Base-by-base conservation (phyloP, 2,888 invertebrate genomes). In the Drosophila nr. perissopoda region DNA sequence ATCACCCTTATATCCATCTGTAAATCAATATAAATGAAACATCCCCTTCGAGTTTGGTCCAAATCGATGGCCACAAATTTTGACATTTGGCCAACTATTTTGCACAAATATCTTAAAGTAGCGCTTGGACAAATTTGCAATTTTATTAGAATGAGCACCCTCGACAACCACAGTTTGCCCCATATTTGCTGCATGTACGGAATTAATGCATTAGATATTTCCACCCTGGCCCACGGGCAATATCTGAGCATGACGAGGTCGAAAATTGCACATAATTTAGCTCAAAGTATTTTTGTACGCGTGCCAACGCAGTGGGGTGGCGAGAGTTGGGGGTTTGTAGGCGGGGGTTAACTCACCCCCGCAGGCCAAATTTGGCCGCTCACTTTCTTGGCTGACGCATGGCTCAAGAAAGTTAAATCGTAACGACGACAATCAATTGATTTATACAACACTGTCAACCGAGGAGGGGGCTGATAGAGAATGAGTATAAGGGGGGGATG, bases 161-260 rank as follows among this genome's bases (percentile, higher is more conserved):
- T 3, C 31, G 6, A 5, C 31, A 34, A n/a, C 29, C 27, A 27
- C 33, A 21, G 38, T 21, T 11, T 27, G 13, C 53, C 68, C 62
- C 31, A 45, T 11, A 42, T 25, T 49, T 34, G 64, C 31, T 70
- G 70, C 65, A 79, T 69, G 73, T 51, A 54, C 72, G 69, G 73
- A 87, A 90, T 87, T 90, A 90, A 87, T 89, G 83, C 89, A 87
- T 90, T 83, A 89, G 74, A 87, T 69, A 69, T 73, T 70, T 66
- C 58, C 68, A 60, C 56, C 69, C 72, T 59, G 54, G 21, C 31
- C 62, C 61, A 49, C 51, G 60, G 66, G 58, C 60, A 59, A 85
- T 78, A 61, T 67, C 59, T 68, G 69, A 71, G 83, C 76, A 81
- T 78, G 73, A 83, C 73, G 83, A 85, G 73, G 83, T 87, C 86